Conservation (phyloP, 2,888 invertebrate species). For the Drosophila neoperkinsi region DNA sequence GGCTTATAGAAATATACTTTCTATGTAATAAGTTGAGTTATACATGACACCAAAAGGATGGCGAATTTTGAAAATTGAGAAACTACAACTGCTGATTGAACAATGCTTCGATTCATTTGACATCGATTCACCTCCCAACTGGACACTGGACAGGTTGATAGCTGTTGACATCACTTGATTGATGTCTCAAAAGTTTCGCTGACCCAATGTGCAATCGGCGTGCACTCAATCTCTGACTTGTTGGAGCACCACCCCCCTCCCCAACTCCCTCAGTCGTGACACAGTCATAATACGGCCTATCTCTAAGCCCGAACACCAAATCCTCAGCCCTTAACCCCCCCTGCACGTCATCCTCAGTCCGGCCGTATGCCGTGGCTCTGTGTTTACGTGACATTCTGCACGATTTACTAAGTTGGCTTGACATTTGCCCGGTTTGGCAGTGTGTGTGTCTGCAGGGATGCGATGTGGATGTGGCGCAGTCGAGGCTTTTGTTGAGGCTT, state of each 20-base stretch:
- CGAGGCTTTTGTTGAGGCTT: slow-evolving; percentile 13
- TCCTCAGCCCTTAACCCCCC: background rate
- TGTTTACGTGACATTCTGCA: slow-evolving; percentile 74
- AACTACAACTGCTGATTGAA: background rate
- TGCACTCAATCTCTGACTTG: slow-evolving; percentile 29
- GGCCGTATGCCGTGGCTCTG: slow-evolving; percentile 26
- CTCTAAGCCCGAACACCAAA: slow-evolving; percentile 9
- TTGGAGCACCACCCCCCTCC: slow-evolving; percentile 8
- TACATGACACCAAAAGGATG: background rate
- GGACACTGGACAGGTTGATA: slow-evolving; percentile 2
- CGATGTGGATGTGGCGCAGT: slow-evolving; percentile 15
- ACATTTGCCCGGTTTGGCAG: slow-evolving; percentile 46
- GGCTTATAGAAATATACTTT: too few relatives aligned
- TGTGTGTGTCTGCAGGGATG: background rate
- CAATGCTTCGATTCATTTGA: background rate
- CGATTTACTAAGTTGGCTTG: slow-evolving; percentile 63
- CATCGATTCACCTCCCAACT: background rate
- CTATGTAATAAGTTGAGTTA: background rate
- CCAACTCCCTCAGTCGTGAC: slow-evolving; percentile 6
- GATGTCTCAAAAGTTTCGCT: slow-evolving; percentile 51
- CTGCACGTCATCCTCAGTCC: slow-evolving; percentile 10
- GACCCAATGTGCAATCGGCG: slow-evolving; percentile 29
- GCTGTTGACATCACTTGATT: slow-evolving; percentile 44
- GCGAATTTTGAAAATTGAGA: background rate
- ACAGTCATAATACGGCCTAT: slow-evolving; percentile 58